Percentiles rank a stretch among this genome's conserved stretches.
These are phyloP conservation scores for Orthosia cruda DNA, from an alignment of 2,888 invertebrate species.

Conservation along the genomic window DNA sequence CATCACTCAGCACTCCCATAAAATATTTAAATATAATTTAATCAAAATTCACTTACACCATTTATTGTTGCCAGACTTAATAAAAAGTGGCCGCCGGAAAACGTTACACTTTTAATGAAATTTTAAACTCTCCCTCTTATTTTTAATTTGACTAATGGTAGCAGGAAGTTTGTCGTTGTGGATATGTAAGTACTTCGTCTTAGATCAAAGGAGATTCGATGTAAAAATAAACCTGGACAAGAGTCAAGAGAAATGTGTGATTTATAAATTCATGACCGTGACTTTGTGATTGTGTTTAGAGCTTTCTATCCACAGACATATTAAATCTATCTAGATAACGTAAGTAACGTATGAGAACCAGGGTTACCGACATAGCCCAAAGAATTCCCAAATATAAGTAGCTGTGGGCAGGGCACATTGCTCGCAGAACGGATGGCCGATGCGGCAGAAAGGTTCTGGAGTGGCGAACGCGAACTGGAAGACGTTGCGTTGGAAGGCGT, in stretches of 20 bases:
- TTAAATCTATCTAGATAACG: too few species aligned
- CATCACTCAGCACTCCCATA: slow-evolving; percentile 34
- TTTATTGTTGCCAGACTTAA: slow-evolving; percentile 57
- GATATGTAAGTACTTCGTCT: slow-evolving; percentile 18
- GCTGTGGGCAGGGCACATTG: too few species aligned
- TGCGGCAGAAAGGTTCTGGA: too few species aligned
- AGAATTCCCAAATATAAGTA: too few species aligned
- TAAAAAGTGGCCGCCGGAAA: slow-evolving; percentile 61
- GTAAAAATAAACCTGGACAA: slow-evolving; percentile 63
- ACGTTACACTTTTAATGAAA: slow-evolving; percentile 48
- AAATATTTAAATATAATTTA: slow-evolving; percentile 54
- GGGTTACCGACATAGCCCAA: too few species aligned
- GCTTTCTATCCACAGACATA: slow-evolving; percentile 17
- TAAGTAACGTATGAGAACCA: too few species aligned
- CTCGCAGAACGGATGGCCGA: too few species aligned
- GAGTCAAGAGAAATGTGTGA: slow-evolving; percentile 59
- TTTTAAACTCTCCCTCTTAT: slow-evolving; percentile 56
- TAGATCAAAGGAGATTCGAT: slow-evolving; percentile 61
- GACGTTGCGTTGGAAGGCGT: too few species aligned
- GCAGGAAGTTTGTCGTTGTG: slow-evolving; percentile 60
- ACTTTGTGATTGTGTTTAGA: slow-evolving; percentile 37
- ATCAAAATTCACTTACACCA: slow-evolving; percentile 53
- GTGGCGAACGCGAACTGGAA: too few species aligned
- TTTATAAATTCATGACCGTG: slow-evolving; percentile 46
- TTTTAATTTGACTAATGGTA: slow-evolving; percentile 52